A percentile compares a stretch with the other conserved stretches of the same genome.
These are phyloP conservation scores for Clarias macrocephalus DNA, from an alignment of 2,113 vertebrate genomes.

Conservation along the genomic window DNA sequence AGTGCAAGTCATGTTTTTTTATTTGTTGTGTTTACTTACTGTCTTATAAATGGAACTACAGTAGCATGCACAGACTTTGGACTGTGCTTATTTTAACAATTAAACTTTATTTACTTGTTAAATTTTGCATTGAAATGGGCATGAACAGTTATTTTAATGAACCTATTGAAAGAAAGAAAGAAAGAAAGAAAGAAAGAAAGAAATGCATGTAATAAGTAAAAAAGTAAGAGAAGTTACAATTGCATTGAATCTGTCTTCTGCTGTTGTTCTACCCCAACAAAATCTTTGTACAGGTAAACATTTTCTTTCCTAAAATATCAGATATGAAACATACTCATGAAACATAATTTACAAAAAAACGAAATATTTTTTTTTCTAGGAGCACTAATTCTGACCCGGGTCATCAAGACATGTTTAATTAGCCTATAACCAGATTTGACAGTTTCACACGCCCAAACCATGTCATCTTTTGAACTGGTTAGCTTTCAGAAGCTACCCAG, in stretches of 20 bases:
- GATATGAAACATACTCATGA: neutral
- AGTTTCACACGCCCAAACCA: slow-evolving; percentile 53
- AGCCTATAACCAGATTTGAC: slow-evolving; percentile 54
- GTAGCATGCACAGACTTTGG: no score
- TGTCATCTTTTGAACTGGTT: slow-evolving; percentile 51
- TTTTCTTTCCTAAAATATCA: neutral
- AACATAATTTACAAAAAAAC: neutral
- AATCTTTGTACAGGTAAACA: neutral
- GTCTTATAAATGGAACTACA: no score
- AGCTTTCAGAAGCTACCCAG: no score
- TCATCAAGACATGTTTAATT: slow-evolving; percentile 55
- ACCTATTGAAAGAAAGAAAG: no score
- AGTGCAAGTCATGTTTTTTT: no score
- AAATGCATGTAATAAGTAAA: no score
- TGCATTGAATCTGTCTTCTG: neutral
- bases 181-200: no score
- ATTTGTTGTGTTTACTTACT: no score
- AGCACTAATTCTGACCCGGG: slow-evolving; percentile 39
- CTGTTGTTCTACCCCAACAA: neutral
- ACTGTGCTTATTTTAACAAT: no score
- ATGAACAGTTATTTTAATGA: no score
- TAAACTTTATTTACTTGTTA: no score
- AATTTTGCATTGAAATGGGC: no score
- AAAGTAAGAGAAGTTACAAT: neutral
- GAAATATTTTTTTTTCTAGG: slow-evolving; percentile 38